Base-by-base conservation (phyloP, 2,888 invertebrate genomes). In the Seira sanloemensis region DNA sequence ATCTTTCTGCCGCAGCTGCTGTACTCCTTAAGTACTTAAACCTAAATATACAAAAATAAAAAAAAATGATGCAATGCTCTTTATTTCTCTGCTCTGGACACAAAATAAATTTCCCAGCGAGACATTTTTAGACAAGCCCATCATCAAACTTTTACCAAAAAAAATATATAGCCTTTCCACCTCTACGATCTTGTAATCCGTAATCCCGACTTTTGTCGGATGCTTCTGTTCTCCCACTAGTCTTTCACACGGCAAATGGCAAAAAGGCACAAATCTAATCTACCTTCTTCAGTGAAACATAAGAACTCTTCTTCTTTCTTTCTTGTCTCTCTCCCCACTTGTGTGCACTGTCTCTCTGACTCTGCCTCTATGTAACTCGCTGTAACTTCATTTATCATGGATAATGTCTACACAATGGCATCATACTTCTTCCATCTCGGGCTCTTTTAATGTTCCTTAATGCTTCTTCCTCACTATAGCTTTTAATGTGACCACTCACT, bases 51-150 rank as follows among this genome's bases (percentile, higher is more conserved):
- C 37, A 37, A 37, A n/a, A n/a, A n/a, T n/a, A n/a, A n/a, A 7
- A 21, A 62, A 62, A 62, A 62, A 62, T 62, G 62, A 62, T 62
- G 62, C 23, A 62, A 62, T 62, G 21, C 12, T 2, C 9, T 58
- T 58, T 4, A 58, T 58, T 5, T 7, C 16, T 18, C 58, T 18
- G 9, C 9, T 58, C 37, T 37, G 37, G 37, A 37, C 5, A 58
- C 5, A 58, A 58, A 58, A 37, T 7, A 7, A 37, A 7, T 37
- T 62, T 21, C 21, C 62, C 5, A 1, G 19, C 21, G 62, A 23
- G 62, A 62, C 62, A 62, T 21, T 62, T 62, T 9, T 62, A 62
- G 62, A 62, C 62, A 21, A 21, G 62, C 62, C 62, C 62, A 62
- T 21, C 62, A 62, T 62, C 21, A 62, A 62, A 62, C 5, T 21